Percentiles rank a stretch among this genome's conserved stretches.
phyloP scores from a whole-genome alignment of 2,888 invertebrate genomes.

The Stenolophus ochropezus region DNA sequence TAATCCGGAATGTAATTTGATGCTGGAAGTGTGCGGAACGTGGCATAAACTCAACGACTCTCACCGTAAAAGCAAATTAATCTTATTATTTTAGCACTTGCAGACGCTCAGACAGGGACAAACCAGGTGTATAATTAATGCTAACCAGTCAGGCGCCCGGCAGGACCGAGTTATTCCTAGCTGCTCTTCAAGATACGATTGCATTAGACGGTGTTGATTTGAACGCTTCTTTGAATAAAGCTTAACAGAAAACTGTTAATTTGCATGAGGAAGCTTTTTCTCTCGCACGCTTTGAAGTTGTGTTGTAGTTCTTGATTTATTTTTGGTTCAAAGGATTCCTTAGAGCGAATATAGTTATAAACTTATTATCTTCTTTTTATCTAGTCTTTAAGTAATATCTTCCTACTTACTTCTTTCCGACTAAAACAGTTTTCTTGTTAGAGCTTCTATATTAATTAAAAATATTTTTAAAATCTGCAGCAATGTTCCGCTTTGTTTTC shows the following conservation, averaged over 20 bases:
- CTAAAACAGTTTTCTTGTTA: slow-evolving; percentile 20
- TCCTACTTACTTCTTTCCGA: background rate
- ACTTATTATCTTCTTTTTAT: slow-evolving; percentile 24
- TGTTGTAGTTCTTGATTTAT: slow-evolving; percentile 37
- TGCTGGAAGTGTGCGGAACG: slow-evolving; percentile 4
- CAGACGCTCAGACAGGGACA: slow-evolving; percentile 47
- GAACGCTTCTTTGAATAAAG: slow-evolving; percentile 44
- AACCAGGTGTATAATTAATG: slow-evolving; percentile 59
- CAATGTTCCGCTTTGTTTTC: background rate
- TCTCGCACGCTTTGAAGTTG: slow-evolving; percentile 15
- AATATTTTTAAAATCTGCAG: background rate
- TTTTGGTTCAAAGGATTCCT: slow-evolving; percentile 32
- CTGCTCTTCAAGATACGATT: slow-evolving; percentile 45
- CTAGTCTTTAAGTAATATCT: background rate
- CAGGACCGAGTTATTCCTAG: slow-evolving; percentile 46
- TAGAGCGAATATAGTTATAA: slow-evolving; percentile 6
- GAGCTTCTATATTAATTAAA: background rate
- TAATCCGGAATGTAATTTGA: slow-evolving; percentile 49
- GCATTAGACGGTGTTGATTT: slow-evolving; percentile 52
- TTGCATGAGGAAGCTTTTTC: slow-evolving; percentile 27
- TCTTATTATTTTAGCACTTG: slow-evolving; percentile 59
- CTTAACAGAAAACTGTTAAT: slow-evolving; percentile 36
- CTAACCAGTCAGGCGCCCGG: slow-evolving; percentile 26
- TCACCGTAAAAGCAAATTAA: slow-evolving; percentile 57
- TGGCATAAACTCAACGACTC: slow-evolving; percentile 30